Conservation (phyloP, 2,113 vertebrate genomes). For the Myrmophylax atrothorax region DNA sequence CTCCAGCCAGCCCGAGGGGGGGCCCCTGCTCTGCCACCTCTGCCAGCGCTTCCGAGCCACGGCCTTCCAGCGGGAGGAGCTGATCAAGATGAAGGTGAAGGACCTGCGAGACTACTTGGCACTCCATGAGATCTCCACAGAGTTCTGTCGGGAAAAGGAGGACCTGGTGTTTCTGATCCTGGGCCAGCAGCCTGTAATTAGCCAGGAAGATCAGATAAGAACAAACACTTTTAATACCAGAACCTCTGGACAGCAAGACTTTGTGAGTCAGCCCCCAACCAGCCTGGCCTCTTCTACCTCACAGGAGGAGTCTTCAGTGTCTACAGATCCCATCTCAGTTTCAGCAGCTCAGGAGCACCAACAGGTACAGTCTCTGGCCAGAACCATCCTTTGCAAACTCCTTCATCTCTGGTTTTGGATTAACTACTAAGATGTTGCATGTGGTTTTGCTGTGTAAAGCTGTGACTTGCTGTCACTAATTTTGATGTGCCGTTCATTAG, state of each 20-base stretch:
- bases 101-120: slow-evolving; percentile 93
- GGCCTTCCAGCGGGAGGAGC: slow-evolving; percentile 84
- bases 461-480: background rate
- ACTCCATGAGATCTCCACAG: slow-evolving; percentile 88
- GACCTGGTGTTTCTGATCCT: slow-evolving; percentile 94
- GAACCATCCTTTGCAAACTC: background rate
- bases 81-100: slow-evolving; percentile 98
- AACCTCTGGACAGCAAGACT: slow-evolving; percentile 65
- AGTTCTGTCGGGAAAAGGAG: slow-evolving; percentile 93
- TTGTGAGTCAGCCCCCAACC: slow-evolving; percentile 34
- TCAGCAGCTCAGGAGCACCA: slow-evolving; percentile 62
- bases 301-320: background rate
- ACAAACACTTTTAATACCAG: slow-evolving; percentile 3
- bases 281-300: slow-evolving; percentile 68
- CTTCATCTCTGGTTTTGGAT: background rate
- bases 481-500: background rate
- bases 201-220: slow-evolving; percentile 64
- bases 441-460: background rate
- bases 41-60: slow-evolving; percentile 90
- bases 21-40: slow-evolving; percentile 88
- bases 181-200: slow-evolving; percentile 77
- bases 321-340: slow-evolving; percentile 53
- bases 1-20: slow-evolving; percentile 74
- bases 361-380: slow-evolving; percentile 67
- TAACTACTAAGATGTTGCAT: background rate